Evolutionary conservation across 2,113 vertebrate genomes (phyloP).

Genomic region (Pitta sordida): DNA sequence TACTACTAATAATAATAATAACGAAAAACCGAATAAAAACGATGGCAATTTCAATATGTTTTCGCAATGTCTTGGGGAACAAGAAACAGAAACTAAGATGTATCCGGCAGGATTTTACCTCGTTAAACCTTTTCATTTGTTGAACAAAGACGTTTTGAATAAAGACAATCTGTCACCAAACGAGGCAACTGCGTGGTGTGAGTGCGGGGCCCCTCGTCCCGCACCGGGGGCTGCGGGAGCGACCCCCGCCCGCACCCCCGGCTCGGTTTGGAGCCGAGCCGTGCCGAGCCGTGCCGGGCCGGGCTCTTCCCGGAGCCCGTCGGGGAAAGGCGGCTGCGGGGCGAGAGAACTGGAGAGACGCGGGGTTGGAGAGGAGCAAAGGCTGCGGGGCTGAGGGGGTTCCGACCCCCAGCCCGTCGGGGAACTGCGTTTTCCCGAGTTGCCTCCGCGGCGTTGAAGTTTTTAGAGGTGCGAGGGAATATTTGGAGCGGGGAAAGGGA

Average conservation of each 20-base stretch:
- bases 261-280: background rate
- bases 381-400: background rate
- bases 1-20: background rate
- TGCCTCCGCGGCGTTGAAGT: background rate
- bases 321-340: background rate
- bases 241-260: background rate
- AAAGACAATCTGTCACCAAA: slow-evolving; percentile 97
- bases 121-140: slow-evolving; percentile 89
- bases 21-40: slow-evolving; percentile 71
- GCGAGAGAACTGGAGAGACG: background rate
- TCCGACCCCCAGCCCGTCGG: background rate
- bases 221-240: background rate
- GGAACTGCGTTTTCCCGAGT: background rate
- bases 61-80: slow-evolving; percentile 80
- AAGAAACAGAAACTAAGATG: slow-evolving; percentile 63
- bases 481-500: background rate
- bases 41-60: slow-evolving; percentile 82
- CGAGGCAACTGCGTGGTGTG: slow-evolving; percentile 63
- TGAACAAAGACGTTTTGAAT: slow-evolving; percentile 96
- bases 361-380: background rate
- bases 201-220: slow-evolving; percentile 36
- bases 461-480: background rate
- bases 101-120: slow-evolving; percentile 91
- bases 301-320: background rate
- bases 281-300: accelerated